phyloP scores from a whole-genome alignment of 2,113 vertebrate genomes.

The Pholis gunnellus region DNA sequence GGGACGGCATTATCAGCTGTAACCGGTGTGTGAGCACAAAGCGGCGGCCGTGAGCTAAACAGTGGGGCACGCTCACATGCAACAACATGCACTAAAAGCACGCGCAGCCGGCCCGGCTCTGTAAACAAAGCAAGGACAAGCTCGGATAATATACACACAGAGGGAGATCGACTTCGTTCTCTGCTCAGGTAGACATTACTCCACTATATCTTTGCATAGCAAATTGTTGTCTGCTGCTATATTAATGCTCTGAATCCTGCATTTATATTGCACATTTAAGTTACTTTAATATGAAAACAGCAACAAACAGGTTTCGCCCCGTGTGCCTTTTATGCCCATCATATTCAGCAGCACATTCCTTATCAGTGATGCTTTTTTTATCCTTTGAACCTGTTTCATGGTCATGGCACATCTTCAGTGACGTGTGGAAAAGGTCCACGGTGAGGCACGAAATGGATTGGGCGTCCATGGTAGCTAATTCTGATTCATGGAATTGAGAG shows the following conservation, averaged over 20 bases:
- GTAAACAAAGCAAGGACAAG: too few species aligned
- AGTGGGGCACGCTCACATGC: neutral
- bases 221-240: neutral
- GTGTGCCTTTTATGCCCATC: constrained; percentile 2
- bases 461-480: constrained; percentile 65
- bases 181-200: neutral
- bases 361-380: constrained; percentile 39
- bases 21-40: neutral
- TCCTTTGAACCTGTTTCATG: constrained; percentile 37
- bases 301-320: neutral
- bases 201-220: neutral
- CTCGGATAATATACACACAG: neutral
- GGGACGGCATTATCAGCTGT: neutral
- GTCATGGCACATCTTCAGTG: constrained; percentile 37
- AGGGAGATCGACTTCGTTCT: neutral
- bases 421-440: constrained; percentile 41
- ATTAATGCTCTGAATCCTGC: neutral
- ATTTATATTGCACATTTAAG: neutral
- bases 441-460: constrained; percentile 53
- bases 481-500: constrained; percentile 66
- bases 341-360: constrained; percentile 10
- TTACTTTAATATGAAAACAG: constrained; percentile 12
- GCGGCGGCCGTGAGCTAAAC: neutral
- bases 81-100: too few species aligned
- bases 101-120: too few species aligned